Evolutionary conservation across 2,113 vertebrate genomes (phyloP), one percentile per base, ranked within the genome.

Genomic region (Psilopsiagon aurifrons): DNA sequence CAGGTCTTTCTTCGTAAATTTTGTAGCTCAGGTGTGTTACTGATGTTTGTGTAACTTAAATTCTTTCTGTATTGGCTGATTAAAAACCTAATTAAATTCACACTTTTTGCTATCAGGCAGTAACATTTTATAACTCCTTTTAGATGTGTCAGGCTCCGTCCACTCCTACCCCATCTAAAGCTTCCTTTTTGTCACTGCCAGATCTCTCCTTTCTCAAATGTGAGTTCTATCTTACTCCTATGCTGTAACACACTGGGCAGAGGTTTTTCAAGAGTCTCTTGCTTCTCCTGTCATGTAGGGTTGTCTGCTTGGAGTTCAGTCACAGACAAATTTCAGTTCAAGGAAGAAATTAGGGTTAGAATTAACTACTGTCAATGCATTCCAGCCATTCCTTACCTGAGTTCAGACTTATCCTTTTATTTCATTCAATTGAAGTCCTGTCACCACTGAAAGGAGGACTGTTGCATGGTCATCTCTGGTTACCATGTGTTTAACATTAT

Each of bases 221-320:
- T 59, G 4, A 60, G 71, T 29, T 46, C 2, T 62, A 13, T 80
- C n/a, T 35, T 59, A 15, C 43, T 68, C 10, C 33, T 46, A 3
- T 1, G 0, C 23, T 68, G 9, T 1, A 11, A 8, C 5, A 17
- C 31, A 28, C 3, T 13, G 9, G 24, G 16, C 33, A 46, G 41
- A 33, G 29, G 49, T 27, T 88, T 66, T 84, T 44, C 27, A 60
- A 70, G 35, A 24, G 13, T 77, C 10, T 57, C 3, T 66, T 84
- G 23, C 6, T 84, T 59, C 64, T 51, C 7, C 31, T 71, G 16
- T 46, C 59, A 18, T 51, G 15, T 69, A 14, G 33, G 23, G 7
- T 75, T 57, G 10, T 67, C 35, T 79, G 22, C n/a, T 24, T 70
- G 37, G 10, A 52, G 46, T 18, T 64, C 47, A 79, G 62, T 18